Conservation (phyloP, 2,888 invertebrate species). For the Lamproptera curius region DNA sequence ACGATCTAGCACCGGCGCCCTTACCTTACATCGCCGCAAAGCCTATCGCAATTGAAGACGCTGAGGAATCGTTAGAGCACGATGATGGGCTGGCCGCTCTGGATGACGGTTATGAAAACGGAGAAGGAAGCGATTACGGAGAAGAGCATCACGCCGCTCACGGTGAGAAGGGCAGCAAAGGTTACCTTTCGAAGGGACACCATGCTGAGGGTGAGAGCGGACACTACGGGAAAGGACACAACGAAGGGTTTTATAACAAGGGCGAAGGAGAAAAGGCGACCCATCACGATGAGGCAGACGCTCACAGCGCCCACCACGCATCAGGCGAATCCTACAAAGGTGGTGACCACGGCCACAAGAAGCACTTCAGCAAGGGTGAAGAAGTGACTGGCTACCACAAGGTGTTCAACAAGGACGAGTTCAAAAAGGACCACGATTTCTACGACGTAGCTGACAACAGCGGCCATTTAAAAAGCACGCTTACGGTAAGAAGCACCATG, state of each 20-base stretch:
- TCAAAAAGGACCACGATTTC: slow-evolving; percentile 86
- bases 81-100: background rate
- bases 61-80: slow-evolving; percentile 40
- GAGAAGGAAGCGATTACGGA: slow-evolving; percentile 67
- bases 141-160: slow-evolving; percentile 67
- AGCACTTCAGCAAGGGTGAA: slow-evolving; percentile 82
- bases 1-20: slow-evolving; percentile 51
- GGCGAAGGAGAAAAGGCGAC: slow-evolving; percentile 74
- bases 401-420: slow-evolving; percentile 86
- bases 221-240: slow-evolving; percentile 71
- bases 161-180: slow-evolving; percentile 77
- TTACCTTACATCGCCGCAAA: slow-evolving; percentile 58
- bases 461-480: slow-evolving; percentile 82
- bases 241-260: slow-evolving; percentile 73
- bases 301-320: slow-evolving; percentile 76
- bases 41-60: slow-evolving; percentile 49
- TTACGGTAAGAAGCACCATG: slow-evolving; percentile 73
- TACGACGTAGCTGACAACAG: slow-evolving; percentile 84
- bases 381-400: slow-evolving; percentile 85
- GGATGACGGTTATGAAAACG: slow-evolving; percentile 43
- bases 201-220: slow-evolving; percentile 78
- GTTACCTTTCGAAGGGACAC: slow-evolving; percentile 70
- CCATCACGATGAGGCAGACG: slow-evolving; percentile 72
- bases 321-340: slow-evolving; percentile 74
- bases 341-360: slow-evolving; percentile 76